phyloP scores from a whole-genome alignment of 1,140 invertebrate genomes.

The Gryon sp. region DNA sequence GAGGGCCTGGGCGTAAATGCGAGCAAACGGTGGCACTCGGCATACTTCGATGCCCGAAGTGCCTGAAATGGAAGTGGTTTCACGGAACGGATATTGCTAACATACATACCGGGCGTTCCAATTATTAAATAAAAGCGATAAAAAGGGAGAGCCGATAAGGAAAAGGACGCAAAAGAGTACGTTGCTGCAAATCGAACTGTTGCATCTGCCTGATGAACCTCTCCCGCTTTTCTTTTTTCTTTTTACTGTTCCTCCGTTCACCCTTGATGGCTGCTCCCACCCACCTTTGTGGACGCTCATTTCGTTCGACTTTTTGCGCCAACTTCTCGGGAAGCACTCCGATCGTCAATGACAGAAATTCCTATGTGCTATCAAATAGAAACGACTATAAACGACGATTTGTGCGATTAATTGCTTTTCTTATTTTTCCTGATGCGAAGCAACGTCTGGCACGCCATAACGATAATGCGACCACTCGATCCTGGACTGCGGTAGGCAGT shows the following conservation, averaged over 20 bases:
- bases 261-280: no score
- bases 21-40: slow-evolving; percentile 35
- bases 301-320: slow-evolving; percentile 35
- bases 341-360: slow-evolving; percentile 72
- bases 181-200: slow-evolving; percentile 37
- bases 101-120: slow-evolving; percentile 71
- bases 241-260: no score
- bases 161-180: slow-evolving; percentile 67
- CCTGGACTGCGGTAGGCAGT: slow-evolving; percentile 43
- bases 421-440: slow-evolving; percentile 64
- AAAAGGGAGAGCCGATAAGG: slow-evolving; percentile 64
- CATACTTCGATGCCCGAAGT: slow-evolving; percentile 52
- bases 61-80: slow-evolving; percentile 71
- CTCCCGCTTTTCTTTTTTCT: no score
- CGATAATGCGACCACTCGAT: slow-evolving; percentile 51
- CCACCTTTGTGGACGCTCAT: slow-evolving; percentile 21
- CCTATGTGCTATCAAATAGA: slow-evolving; percentile 56
- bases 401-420: slow-evolving; percentile 70
- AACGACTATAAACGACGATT: slow-evolving; percentile 64
- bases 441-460: slow-evolving; percentile 55
- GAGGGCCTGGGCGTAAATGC: slow-evolving; percentile 59
- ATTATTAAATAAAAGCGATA: slow-evolving; percentile 72
- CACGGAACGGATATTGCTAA: slow-evolving; percentile 69
- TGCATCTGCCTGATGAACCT: slow-evolving; percentile 35
- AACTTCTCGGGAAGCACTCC: slow-evolving; percentile 64